Evolutionary conservation across 2,888 invertebrate species (phyloP), one percentile per base, ranked within the genome.

Genomic region (Alsophila aescularia): DNA sequence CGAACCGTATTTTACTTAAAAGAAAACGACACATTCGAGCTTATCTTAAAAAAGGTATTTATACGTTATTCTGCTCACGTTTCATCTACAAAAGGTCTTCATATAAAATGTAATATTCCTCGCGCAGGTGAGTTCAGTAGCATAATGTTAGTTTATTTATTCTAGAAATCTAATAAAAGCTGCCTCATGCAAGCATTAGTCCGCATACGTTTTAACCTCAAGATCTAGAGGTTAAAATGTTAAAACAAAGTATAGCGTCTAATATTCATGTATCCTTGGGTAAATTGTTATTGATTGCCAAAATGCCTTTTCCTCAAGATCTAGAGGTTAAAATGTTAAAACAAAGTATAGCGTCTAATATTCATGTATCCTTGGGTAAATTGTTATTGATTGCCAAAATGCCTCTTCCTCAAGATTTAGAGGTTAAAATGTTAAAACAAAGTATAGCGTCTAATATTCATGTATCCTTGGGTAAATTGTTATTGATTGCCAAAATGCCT

Each of bases 141-240:
- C 52, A 50, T 56, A 58, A 56, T 51, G 43, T 56, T 53, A 58
- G 58, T 58, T 53, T 52, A 56, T 62, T 58, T 62, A 58, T 58
- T 57, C 44, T 45, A 41, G 41, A 36, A 50, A 61, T 52, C 48
- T 61, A 54, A 50, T 60, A 52, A 16, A 39, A 52, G 10, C 54
- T 39, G 49, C 49, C 48, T 34, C 44, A 10, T 49, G 36, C 45
- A 40, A 35, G 13, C 16, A 45, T 12, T 45, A 32, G 32, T 4
- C 7, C n/a, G n/a, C n/a, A 24, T 24, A 24, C 7, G 3, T 1
- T 5, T 24, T 5, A 4, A 18, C 3, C 18, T 31, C 5, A n/a
- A 2, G 3, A n/a, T n/a, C 12, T 7, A 27, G 9, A 7, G 27
- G 4, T 8, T 27, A 27, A 27, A n/a, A n/a, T n/a, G 9, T 9